Evolutionary conservation across 2,888 invertebrate genomes (phyloP).

Genomic region (Sesamia inferens): DNA sequence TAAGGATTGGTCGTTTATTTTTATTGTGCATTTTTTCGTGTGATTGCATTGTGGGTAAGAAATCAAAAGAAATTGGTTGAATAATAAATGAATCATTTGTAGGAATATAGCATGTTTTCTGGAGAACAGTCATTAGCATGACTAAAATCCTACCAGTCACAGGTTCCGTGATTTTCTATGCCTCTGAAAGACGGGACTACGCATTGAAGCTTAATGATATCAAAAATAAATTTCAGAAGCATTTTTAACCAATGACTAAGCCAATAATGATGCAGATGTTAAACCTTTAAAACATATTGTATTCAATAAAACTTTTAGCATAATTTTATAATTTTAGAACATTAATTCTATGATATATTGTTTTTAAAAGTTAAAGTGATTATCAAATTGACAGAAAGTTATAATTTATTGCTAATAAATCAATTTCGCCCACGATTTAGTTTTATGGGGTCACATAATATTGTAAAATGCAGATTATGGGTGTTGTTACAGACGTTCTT

Average conservation of each 20-base stretch:
- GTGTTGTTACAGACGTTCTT: constrained; percentile 7
- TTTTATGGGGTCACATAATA: constrained; percentile 40
- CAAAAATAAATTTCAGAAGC: constrained; percentile 6
- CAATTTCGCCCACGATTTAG: constrained; percentile 55
- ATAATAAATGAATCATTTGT: background rate
- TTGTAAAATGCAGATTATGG: constrained; percentile 41
- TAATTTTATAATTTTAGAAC: constrained; percentile 42
- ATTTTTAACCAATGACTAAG: constrained; percentile 25
- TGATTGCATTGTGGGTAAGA: background rate
- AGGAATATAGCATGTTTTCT: background rate
- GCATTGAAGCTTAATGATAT: background rate
- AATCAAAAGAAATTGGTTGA: constrained; percentile 5
- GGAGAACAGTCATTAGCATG: too few species aligned
- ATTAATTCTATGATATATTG: constrained; percentile 58
- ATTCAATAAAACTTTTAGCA: constrained; percentile 14
- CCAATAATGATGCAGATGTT: constrained; percentile 35
- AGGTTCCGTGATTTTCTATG: background rate
- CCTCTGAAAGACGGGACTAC: background rate
- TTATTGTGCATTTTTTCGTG: constrained; percentile 26
- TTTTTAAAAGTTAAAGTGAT: constrained; percentile 47
- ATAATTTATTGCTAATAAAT: constrained; percentile 49
- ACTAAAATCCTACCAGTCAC: too few species aligned
- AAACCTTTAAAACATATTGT: background rate
- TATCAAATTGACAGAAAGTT: constrained; percentile 18
- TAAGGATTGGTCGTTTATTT: constrained; percentile 25